phyloP scores from a whole-genome alignment of 2,797 vertebrate genomes.

The Pseudotriccus pelzelni region DNA sequence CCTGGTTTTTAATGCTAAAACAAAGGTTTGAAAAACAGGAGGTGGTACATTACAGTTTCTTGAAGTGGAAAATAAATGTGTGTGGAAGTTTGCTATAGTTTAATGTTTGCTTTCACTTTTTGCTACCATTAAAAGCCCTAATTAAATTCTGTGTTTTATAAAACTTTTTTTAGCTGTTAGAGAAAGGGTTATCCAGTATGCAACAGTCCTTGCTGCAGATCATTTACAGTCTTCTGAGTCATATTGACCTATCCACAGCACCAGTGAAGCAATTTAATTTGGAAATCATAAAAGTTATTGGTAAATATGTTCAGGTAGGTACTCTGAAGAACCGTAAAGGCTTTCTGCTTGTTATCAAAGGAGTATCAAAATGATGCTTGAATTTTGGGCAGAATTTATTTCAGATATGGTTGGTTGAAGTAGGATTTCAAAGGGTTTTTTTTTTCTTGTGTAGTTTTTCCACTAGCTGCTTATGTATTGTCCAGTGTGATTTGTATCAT shows the following conservation, averaged over 20 bases:
- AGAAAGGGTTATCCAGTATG: conserved; percentile 96
- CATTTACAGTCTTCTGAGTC: conserved; percentile 95
- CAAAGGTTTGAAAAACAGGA: background rate
- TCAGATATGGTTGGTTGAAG: background rate
- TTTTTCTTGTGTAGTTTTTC: background rate
- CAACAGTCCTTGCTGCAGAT: conserved; percentile 96
- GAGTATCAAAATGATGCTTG: background rate
- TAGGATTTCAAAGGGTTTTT: background rate
- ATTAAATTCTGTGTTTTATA: background rate
- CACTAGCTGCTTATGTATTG: background rate
- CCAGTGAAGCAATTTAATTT: conserved; percentile 98
- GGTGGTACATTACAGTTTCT: background rate
- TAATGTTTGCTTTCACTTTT: background rate
- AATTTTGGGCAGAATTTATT: background rate
- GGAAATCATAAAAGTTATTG: conserved; percentile 98
- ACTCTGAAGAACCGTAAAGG: background rate
- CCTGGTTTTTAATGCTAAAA: background rate
- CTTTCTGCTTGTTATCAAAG: background rate
- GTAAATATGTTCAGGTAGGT: conserved; percentile 98
- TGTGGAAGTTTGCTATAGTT: background rate
- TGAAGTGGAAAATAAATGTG: background rate
- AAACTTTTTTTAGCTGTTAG: conserved; percentile 82
- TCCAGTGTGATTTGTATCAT: background rate
- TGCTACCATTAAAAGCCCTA: background rate
- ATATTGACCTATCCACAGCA: conserved; percentile 92